These are phyloP conservation scores for Xanthia icteritia DNA, from an alignment of 2,888 invertebrate species.

Conservation along the genomic window DNA sequence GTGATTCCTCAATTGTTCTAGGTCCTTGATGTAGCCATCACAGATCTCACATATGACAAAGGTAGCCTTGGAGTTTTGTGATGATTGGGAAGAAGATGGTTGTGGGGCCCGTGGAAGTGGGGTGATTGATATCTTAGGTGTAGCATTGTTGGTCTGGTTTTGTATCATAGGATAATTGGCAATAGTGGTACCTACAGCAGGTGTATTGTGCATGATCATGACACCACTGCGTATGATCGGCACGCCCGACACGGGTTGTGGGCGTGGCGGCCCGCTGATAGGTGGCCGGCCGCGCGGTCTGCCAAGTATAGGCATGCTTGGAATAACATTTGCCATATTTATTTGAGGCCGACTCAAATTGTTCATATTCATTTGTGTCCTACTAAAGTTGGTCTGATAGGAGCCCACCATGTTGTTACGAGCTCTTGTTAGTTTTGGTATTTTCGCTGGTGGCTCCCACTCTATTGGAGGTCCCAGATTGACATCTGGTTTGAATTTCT, in stretches of 20 bases:
- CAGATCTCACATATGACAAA: constrained; percentile 99
- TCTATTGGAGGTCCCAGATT: constrained; percentile 97
- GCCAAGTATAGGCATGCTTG: constrained; percentile 80
- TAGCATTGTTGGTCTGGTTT: constrained; percentile 89
- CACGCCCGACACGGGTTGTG: constrained; percentile 84
- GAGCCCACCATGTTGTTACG: constrained; percentile 84
- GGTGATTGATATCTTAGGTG: constrained; percentile 98
- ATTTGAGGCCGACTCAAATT: constrained; percentile 83
- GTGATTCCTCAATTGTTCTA: constrained; percentile 98
- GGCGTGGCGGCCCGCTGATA: constrained; percentile 77
- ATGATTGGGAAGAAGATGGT: constrained; percentile 84
- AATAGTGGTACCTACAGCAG: constrained; percentile 82
- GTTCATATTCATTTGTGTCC: constrained; percentile 87
- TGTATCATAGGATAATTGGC: constrained; percentile 85
- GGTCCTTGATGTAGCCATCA: constrained; percentile 98
- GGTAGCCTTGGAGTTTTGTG: constrained; percentile 92
- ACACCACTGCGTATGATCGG: constrained; percentile 90
- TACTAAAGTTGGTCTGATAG: constrained; percentile 87
- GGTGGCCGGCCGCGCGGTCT: constrained; percentile 88
- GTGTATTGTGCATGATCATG: constrained; percentile 92
- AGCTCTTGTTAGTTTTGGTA: constrained; percentile 92
- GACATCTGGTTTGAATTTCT: constrained; percentile 97
- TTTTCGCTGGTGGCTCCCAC: constrained; percentile 98
- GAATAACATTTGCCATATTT: constrained; percentile 76
- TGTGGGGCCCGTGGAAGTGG: constrained; percentile 94